Conservation (phyloP, 2,113 vertebrate species). For the Silurus asotus region DNA sequence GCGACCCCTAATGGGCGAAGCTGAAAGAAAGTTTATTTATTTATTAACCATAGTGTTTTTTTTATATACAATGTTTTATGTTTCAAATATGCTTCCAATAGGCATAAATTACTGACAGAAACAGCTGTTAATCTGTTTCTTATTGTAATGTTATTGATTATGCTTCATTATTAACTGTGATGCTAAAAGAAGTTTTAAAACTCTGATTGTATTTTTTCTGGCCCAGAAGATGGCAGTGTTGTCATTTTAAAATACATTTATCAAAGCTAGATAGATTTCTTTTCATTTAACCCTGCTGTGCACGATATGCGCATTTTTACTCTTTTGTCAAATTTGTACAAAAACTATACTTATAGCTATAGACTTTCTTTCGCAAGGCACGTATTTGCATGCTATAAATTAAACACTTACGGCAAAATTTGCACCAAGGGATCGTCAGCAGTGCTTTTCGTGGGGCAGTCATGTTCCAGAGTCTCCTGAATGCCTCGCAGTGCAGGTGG, state of each 20-base stretch:
- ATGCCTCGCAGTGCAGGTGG: slow-evolving; percentile 2
- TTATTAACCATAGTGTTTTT: background rate
- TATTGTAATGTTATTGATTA: background rate
- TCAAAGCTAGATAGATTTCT: background rate
- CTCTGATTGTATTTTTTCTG: background rate
- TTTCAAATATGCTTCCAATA: background rate
- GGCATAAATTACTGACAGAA: background rate
- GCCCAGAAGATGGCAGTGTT: slow-evolving; percentile 31
- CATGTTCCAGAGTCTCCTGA: slow-evolving; percentile 10
- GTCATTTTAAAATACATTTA: slow-evolving; percentile 32
- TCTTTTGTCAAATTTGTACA: background rate
- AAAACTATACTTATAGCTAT: background rate
- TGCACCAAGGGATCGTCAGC: background rate
- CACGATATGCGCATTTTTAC: background rate
- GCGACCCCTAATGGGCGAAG: too few relatives aligned
- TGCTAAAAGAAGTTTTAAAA: too few relatives aligned
- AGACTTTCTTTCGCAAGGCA: background rate
- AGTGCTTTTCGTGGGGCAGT: background rate
- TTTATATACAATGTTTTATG: background rate
- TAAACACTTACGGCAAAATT: background rate
- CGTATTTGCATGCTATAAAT: background rate
- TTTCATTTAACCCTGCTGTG: background rate
- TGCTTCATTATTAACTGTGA: background rate
- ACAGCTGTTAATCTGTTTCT: background rate
- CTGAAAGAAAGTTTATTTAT: background rate